phyloP scores from a whole-genome alignment of 2,113 vertebrate species.

The Sturnira hondurensis region DNA sequence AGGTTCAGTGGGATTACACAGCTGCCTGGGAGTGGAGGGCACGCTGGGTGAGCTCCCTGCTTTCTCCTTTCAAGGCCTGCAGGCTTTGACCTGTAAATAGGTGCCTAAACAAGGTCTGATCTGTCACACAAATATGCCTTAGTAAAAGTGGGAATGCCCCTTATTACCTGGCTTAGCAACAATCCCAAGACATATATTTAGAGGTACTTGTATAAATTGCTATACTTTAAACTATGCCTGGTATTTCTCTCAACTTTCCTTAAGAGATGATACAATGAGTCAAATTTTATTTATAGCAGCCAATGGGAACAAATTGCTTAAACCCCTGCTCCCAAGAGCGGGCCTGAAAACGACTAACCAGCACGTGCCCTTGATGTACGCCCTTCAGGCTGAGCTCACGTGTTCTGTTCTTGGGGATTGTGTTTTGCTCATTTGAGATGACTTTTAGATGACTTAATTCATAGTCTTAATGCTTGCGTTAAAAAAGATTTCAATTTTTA shows the following conservation, averaged over 20 bases:
- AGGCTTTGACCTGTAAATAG: conserved; percentile 87
- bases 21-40: conserved; percentile 61
- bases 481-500: neutral
- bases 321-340: neutral
- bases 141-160: conserved; percentile 75
- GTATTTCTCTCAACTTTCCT: conserved; percentile 62
- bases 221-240: conserved; percentile 54
- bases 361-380: neutral
- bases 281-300: conserved; percentile 62
- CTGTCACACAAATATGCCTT: conserved; percentile 74
- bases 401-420: neutral
- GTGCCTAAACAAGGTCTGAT: conserved; percentile 83
- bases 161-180: conserved; percentile 70
- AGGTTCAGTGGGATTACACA: conserved; percentile 72
- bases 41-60: conserved; percentile 32
- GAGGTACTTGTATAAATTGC: conserved; percentile 52
- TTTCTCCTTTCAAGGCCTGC: conserved; percentile 78
- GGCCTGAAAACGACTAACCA: conserved; percentile 43
- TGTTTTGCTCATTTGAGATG: neutral
- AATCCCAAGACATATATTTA: conserved; percentile 49
- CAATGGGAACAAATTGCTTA: conserved; percentile 29
- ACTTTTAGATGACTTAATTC: neutral
- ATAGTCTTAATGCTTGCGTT: neutral
- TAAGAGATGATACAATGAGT: conserved; percentile 51
- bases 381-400: neutral